Evolutionary conservation across 2,113 vertebrate genomes (phyloP), one percentile per base, ranked within the genome.

Genomic region (Pluvialis apricaria): DNA sequence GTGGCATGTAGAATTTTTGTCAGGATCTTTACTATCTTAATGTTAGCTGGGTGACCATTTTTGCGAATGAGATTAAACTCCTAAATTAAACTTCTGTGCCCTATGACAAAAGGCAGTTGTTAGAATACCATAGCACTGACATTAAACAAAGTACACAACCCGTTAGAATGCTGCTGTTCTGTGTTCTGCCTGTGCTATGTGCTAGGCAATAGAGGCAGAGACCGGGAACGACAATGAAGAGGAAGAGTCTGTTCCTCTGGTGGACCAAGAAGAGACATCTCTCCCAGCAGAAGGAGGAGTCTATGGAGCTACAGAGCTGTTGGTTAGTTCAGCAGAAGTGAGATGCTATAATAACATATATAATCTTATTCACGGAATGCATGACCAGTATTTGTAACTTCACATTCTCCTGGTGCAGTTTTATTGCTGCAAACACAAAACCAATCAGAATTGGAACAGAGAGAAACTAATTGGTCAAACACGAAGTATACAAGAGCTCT

Each of bases 91-190:
- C 32, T 47, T 47, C 66, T 47, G 17, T 2, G 0, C 12, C 22
- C 38, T 16, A 38, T 64, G 38, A 44, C 36, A 64, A 75, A 71
- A 66, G 49, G 26, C 45, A 16, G 58, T 47, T 49, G 55, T 49
- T 77, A 14, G 4, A 11, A 8, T 16, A 2, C 31, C 2, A 0
- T 3, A 7, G 55, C 9, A 6, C 62, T 64, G 21, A 28, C 19
- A 2, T 34, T 15, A 4, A 84, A 15, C 28, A 28, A 55, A 69
- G 61, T 6, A 4, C 19, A 6, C 19, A 9, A 6, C 12, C 36
- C 2, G 1, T n/a, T n/a, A 6, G 22, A 17, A 36, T 18, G 40
- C 38, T 52, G 44, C 77, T 66, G 1, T 54, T 84, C 17, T 79
- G 17, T 40, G 65, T 34, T 58, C 6, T 26, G 16, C 49, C 82